Evolutionary conservation across 1,140 invertebrate genomes (phyloP), one percentile per base, ranked within the genome.

Genomic region (Euwallacea similis): DNA sequence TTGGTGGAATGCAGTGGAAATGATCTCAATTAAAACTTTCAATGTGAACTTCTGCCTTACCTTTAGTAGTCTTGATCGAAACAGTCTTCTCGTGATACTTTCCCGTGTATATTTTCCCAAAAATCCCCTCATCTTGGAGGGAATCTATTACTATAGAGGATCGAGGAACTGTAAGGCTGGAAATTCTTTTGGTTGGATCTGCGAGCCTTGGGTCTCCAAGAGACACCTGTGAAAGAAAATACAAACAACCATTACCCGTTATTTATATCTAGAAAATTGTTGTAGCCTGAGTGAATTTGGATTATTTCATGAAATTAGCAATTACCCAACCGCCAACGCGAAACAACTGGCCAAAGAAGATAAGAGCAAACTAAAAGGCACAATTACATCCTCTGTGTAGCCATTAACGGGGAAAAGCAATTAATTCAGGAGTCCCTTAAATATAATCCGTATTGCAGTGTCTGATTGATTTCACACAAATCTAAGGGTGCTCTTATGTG

Each of bases 1-100:
- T 33, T 33, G 21, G 4, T 4, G 21, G 21, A 33, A 33, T 4
- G 21, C 1, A 33, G 4, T 33, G 21, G 1, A 33, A 33, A 33
- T 33, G 1, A 33, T 4, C 1, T 33, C 21, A 33, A 33, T 33
- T 33, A 33, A 33, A 33, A 33, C 46, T 50, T 3, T 0, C 9
- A 7, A 50, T 11, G 6, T 50, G 46, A 11, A 50, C 0, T 50
- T 50, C 2, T 50, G 74, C 74, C 67, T 55, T 83, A 93, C 92
- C 92, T 83, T 90, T 89, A 41, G 93, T 91, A 41, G 93, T 95
- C 84, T 96, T 95, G 63, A 95, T 88, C 70, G 92, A 86, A 33
- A 95, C 91, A 66, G 92, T 88, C 79, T 93, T 89, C 77, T 93
- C 88, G 7, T 88, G 83, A 76, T 92, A 83, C 43, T 87, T 88